Base-by-base conservation (phyloP, 2,113 vertebrate genomes). In the Calidris pugnax region DNA sequence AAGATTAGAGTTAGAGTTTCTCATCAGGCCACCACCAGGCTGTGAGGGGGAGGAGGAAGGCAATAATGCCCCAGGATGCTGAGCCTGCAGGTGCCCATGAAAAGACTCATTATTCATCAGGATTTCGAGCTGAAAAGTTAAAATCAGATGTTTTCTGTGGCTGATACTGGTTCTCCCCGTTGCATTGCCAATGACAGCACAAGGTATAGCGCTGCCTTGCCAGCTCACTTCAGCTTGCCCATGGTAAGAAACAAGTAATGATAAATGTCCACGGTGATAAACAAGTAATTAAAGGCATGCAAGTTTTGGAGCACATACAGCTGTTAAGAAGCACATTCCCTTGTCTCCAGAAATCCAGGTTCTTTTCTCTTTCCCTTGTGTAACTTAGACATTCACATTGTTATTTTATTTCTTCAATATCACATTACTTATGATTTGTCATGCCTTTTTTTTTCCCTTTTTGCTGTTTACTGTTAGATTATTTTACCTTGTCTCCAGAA, bases 91-190 rank as follows among this genome's bases (percentile, higher is more conserved):
- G n/a, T 60, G n/a, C 37, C 1, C 1, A 13, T 33, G 90, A 78
- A 92, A 94, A 86, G 50, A 17, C 7, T 59, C n/a, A 43, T 68
- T 90, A 71, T 86, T 85, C 43, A 30, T n/a, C 59, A 84, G 27
- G 23, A 27, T 74, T 87, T 80, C n/a, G 21, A 50, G 63, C 5
- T 74, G 55, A 93, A 87, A 95, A 78, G 51, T 81, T 74, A 90
- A 92, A 88, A 8, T 80, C 28, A 5, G 33, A 9, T 82, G 12
- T 1, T 76, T 95, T 53, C 18, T 43, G 27, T 37, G 27, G 24
- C n/a, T 4, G 4, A 6, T 56, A 47, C 6, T 62, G 20, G 14
- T 83, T 82, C 20, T 77, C 28, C 41, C 10, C 39, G 2, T 48
- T 69, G 27, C 68, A 67, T 14, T 50, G 69, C 59, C 3, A 2